Evolutionary conservation across 2,888 invertebrate species (phyloP), one percentile per base, ranked within the genome.

Genomic region (Corythucha ciliata): DNA sequence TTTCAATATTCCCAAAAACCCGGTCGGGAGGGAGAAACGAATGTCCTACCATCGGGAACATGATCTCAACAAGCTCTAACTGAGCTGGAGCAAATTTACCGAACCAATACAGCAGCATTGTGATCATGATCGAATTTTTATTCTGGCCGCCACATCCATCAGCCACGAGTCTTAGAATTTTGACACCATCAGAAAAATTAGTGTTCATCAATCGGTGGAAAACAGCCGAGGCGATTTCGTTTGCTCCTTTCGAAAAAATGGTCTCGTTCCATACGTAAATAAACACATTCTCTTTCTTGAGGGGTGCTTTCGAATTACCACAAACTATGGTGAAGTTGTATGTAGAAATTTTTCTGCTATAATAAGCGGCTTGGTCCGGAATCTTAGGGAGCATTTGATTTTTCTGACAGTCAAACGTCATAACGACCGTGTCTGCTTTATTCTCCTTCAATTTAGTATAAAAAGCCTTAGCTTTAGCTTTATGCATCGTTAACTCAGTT

Each of bases 301-400:
- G 49, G 37, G 56, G 48, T 16, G 41, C 16, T 51, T 62, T 60
- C 22, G 65, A 66, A 40, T 48, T 36, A 20, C 65, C 65, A 45
- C 59, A 52, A 46, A 65, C 63, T 14, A 66, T 55, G 8, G 65
- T 64, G 25, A 65, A 63, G 54, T 67, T 67, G 48, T 64, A 66
- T 6, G 57, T 42, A 52, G 66, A 65, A 12, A 67, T 41, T 52
- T 67, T 66, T 6, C 64, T 57, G 21, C 57, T 56, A 58, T 64
- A 67, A 42, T 67, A 67, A 2, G 62, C 57, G 8, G 60, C 47
- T 56, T 66, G 65, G 50, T 66, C 66, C 1, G 65, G 64, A 16
- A 65, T 53, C 46, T 62, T 63, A 1, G 64, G 64, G 2, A 64
- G 34, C 4, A 54, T 33, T 21, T 59, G 52, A 47, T 64, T 66